phyloP scores from a whole-genome alignment of 2,113 vertebrate genomes.

The Poeciliopsis turrubarensis region DNA sequence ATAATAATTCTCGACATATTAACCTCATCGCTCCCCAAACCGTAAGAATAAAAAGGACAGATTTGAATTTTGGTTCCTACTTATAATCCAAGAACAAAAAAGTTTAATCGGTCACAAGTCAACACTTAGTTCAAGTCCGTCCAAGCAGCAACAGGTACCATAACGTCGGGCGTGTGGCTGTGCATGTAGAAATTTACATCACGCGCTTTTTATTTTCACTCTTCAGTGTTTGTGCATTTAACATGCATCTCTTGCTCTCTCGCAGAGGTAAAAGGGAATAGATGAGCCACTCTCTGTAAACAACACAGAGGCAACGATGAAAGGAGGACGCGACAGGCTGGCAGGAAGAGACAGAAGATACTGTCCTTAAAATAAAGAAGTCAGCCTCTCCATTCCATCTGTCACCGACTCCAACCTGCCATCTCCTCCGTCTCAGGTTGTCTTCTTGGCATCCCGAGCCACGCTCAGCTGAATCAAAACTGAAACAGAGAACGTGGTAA shows the following conservation, averaged over 20 bases:
- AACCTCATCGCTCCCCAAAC: not conserved
- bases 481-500: slow-evolving; percentile 59
- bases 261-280: not conserved
- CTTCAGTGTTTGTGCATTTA: slow-evolving; percentile 11
- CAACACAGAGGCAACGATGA: slow-evolving; percentile 18
- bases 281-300: not conserved
- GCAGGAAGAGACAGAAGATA: slow-evolving; percentile 68
- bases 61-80: not conserved
- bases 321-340: slow-evolving; percentile 52
- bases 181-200: slow-evolving; percentile 9
- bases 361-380: slow-evolving; percentile 67
- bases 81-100: not conserved
- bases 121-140: no score
- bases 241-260: slow-evolving; percentile 29
- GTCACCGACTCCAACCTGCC: slow-evolving; percentile 62
- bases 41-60: not conserved
- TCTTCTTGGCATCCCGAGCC: slow-evolving; percentile 64
- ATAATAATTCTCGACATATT: not conserved
- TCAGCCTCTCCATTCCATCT: slow-evolving; percentile 70
- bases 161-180: not conserved
- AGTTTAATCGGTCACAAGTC: not conserved
- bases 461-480: slow-evolving; percentile 61
- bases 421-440: slow-evolving; percentile 49
- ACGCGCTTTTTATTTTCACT: not conserved
- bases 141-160: not conserved